Evolutionary conservation across 2,888 invertebrate genomes (phyloP).

Genomic region (Sminthurides aquaticus): DNA sequence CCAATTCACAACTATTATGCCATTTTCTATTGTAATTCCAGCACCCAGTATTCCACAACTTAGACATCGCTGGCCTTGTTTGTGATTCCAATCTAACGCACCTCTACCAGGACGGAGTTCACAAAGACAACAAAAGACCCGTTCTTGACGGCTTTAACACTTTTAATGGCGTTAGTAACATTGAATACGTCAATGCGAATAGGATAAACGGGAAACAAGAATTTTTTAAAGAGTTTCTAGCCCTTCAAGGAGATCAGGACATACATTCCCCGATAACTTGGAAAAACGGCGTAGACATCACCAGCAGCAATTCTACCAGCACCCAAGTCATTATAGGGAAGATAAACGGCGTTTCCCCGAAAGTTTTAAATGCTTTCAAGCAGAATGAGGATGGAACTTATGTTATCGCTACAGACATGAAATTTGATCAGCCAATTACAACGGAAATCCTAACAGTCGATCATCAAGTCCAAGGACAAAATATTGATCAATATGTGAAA

Average conservation of each 20-base stretch:
- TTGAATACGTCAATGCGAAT: conserved; percentile 12
- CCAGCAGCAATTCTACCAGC: neutral
- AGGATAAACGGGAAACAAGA: conserved; percentile 20
- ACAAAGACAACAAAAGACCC: conserved; percentile 18
- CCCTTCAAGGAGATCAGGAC: conserved; percentile 18
- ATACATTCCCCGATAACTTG: conserved; percentile 10
- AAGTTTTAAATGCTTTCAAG: neutral
- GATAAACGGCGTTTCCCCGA: neutral
- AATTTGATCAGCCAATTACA: conserved; percentile 9
- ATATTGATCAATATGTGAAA: too few relatives aligned
- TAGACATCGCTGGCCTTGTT: conserved; percentile 19
- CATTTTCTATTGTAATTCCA: neutral
- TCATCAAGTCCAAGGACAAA: conserved; percentile 13
- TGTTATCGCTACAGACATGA: conserved; percentile 13
- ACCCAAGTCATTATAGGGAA: too few relatives aligned
- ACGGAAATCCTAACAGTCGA: conserved; percentile 15
- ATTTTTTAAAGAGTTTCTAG: conserved; percentile 22
- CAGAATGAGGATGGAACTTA: neutral
- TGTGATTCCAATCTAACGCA: conserved; percentile 29
- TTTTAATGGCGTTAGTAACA: conserved; percentile 13
- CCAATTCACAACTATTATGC: conserved; percentile 3
- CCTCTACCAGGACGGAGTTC: conserved; percentile 26
- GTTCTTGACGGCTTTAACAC: conserved; percentile 19
- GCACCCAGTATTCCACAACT: conserved; percentile 16
- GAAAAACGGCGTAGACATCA: conserved; percentile 9